Conservation (phyloP, 2,888 invertebrate genomes). For the Tricholauxania praeusta region DNA sequence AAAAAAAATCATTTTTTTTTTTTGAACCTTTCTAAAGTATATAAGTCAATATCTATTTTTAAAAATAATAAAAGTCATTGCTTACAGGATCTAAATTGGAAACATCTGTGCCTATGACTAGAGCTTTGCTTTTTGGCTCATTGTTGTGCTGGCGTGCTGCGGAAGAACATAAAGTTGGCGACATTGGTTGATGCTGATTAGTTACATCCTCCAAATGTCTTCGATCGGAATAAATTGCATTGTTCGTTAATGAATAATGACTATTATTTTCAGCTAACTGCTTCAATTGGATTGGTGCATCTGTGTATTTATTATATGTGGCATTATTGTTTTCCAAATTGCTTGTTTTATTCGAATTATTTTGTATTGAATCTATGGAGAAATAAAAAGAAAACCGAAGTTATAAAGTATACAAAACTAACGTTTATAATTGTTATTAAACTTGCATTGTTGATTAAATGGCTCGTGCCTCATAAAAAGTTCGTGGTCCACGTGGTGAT, state of each 20-base stretch:
- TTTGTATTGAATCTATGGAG: conserved; percentile 2
- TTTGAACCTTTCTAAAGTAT: neutral
- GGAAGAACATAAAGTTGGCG: conserved; percentile 53
- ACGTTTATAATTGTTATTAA: conserved; percentile 19
- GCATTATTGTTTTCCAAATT: conserved; percentile 56
- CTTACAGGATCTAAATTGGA: conserved; percentile 77
- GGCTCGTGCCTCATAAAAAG: conserved; percentile 58
- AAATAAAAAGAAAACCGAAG: conserved; percentile 40
- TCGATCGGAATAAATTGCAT: conserved; percentile 48
- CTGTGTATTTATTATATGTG: conserved; percentile 65
- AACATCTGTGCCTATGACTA: conserved; percentile 78
- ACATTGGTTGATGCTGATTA: conserved; percentile 56
- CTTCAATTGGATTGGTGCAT: conserved; percentile 62
- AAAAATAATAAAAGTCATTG: conserved; percentile 37
- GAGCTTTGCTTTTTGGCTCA: conserved; percentile 69
- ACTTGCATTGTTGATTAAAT: conserved; percentile 60
- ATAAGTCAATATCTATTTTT: neutral
- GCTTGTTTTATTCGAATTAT: conserved; percentile 48
- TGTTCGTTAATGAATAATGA: conserved; percentile 23
- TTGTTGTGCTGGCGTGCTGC: conserved; percentile 49
- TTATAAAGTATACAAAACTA: neutral
- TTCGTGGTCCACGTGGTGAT: conserved; percentile 61
- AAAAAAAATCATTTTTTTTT: no score
- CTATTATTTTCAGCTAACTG: conserved; percentile 54
- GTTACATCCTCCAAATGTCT: conserved; percentile 62